Conservation (phyloP, 2,797 vertebrate species). For the Cossypha dichroa region DNA sequence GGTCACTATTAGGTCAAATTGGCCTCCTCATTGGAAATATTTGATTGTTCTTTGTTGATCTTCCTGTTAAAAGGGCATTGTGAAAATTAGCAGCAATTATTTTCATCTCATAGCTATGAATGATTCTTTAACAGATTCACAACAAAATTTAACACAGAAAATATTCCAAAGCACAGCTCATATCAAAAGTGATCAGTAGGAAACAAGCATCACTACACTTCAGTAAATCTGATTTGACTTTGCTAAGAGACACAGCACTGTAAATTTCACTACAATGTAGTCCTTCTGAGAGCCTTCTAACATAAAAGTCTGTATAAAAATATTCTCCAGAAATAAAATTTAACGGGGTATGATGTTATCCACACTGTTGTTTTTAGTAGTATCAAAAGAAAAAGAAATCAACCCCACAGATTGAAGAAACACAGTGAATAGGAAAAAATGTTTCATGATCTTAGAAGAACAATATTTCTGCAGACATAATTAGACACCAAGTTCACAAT, state of each 20-base stretch:
- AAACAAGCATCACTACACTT: neutral
- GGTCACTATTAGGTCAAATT: neutral
- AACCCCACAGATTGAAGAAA: neutral
- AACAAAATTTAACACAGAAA: neutral
- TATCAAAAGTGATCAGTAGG: neutral
- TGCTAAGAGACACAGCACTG: neutral
- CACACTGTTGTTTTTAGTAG: neutral
- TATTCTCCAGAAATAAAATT: constrained; percentile 26
- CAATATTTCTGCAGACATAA: neutral
- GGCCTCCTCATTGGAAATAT: neutral
- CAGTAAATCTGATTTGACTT: neutral
- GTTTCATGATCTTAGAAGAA: neutral
- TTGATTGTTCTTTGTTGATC: neutral
- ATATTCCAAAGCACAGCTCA: neutral
- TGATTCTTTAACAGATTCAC: neutral
- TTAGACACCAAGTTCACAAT: neutral
- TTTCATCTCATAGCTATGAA: neutral
- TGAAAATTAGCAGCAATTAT: neutral
- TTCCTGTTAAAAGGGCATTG: neutral
- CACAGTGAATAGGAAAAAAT: neutral
- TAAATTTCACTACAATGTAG: neutral
- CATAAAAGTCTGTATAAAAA: neutral
- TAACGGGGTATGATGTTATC: neutral
- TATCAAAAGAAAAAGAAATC: neutral
- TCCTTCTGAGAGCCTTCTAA: neutral